Conservation (phyloP, 2,888 invertebrate species). For the Miltochrista miniata region DNA sequence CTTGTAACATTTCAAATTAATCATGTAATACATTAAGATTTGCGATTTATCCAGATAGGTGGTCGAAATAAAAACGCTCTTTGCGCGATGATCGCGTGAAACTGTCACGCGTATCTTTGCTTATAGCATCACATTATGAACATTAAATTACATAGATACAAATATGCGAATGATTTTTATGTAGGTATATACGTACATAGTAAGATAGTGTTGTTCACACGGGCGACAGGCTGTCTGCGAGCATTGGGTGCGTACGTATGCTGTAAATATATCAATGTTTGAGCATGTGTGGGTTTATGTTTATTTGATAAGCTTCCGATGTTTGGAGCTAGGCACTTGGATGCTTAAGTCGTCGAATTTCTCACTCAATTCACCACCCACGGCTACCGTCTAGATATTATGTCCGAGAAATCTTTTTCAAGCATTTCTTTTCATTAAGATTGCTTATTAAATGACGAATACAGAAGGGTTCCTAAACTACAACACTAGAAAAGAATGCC, state of each 20-base stretch:
- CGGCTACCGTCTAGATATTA: slow-evolving; percentile 21
- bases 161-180: slow-evolving; percentile 42
- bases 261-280: slow-evolving; percentile 63
- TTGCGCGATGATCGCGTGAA: slow-evolving; percentile 25
- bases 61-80: slow-evolving; percentile 41
- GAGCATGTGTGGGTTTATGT: slow-evolving; percentile 71
- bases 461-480: no score
- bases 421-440: background rate
- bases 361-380: slow-evolving; percentile 67
- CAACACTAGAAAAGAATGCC: no score
- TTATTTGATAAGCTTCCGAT: slow-evolving; percentile 82
- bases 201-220: slow-evolving; percentile 75
- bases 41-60: slow-evolving; percentile 54
- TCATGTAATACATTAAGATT: slow-evolving; percentile 41
- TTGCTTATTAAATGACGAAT: no score
- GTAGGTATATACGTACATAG: slow-evolving; percentile 70
- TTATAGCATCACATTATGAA: slow-evolving; percentile 61
- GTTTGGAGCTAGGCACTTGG: slow-evolving; percentile 65
- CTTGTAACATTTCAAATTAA: slow-evolving; percentile 46
- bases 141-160: slow-evolving; percentile 67
- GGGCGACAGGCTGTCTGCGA: slow-evolving; percentile 82
- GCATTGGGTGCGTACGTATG: slow-evolving; percentile 69
- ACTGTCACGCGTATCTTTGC: slow-evolving; percentile 54
- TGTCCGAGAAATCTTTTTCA: slow-evolving; percentile 3
- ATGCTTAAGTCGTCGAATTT: slow-evolving; percentile 65